Base-by-base conservation (phyloP, 1,140 invertebrate genomes). In the Popillia japonica region DNA sequence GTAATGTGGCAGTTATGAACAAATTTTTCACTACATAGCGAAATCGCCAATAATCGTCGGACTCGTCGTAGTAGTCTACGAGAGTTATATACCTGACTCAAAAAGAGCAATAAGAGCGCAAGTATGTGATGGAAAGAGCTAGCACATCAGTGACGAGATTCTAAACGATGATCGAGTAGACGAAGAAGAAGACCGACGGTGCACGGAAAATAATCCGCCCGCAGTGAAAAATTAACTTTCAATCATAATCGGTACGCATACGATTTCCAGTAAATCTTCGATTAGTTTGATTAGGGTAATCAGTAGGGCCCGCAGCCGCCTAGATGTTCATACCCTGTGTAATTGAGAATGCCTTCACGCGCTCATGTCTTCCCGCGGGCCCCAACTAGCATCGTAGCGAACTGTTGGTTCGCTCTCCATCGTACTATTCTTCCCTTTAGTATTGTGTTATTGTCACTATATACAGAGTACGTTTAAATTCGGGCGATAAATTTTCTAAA, bases 221-320 rank as follows among this genome's bases (percentile, higher is more conserved):
- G 77, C 44, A 80, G 81, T 79, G 72, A 81, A 81, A 80, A 80
- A 81, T 81, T 81, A 81, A 80, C 80, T 81, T 81, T 80, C 78
- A 81, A 80, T 80, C 78, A 79, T 80, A 78, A 81, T 79, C 76
- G 78, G 78, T 78, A 77, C 80, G 79, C 80, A 81, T 81, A 78
- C 80, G 61, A 78, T 80, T 81, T 81, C 80, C 78, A 78, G 81
- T 81, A 82, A 79, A 82, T 82, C 81, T 82, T 80, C 81, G 81
- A 82, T 82, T 82, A 82, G 80, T 76, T 79, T 82, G 81, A 82
- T 82, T 82, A 81, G 81, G 78, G 81, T 82, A 82, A 82, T 82
- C 80, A 80, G 78, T 73, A 78, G 42, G 68, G 78, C 81, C 78
- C 78, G 77, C 75, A 75, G 80, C 77, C 80, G 76, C 72, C 76